Conservation (phyloP, 2,888 invertebrate species). For the Gryllus longicercus region DNA sequence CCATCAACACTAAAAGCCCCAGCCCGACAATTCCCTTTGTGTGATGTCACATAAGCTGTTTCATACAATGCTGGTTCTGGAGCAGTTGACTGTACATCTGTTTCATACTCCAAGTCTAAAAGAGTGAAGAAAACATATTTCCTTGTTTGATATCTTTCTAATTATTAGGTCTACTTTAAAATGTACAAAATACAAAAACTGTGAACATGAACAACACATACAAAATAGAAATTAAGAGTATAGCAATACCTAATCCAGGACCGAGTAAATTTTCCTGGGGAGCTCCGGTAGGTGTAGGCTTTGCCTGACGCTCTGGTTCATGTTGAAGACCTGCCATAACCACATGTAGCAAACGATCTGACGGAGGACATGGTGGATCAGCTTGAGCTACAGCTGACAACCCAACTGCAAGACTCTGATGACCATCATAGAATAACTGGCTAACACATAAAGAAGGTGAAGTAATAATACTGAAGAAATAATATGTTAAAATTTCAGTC, state of each 20-base stretch:
- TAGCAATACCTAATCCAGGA: conserved; percentile 57
- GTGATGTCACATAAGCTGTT: conserved; percentile 97
- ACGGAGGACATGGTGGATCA: conserved; percentile 92
- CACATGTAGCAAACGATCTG: conserved; percentile 84
- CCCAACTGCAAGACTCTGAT: conserved; percentile 85
- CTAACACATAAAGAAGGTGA: conserved; percentile 54
- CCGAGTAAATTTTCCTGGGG: conserved; percentile 58
- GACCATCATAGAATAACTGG: conserved; percentile 96
- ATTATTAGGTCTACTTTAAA: too few species aligned
- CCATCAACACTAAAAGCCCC: conserved; percentile 96
- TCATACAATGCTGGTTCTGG: conserved; percentile 97
- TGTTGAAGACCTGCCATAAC: conserved; percentile 80
- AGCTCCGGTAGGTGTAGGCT: conserved; percentile 51
- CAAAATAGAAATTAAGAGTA: too few species aligned
- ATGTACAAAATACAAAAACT: too few species aligned
- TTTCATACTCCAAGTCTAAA: conserved; percentile 90
- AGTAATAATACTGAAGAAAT: too few species aligned
- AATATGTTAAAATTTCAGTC: too few species aligned
- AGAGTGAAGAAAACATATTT: background rate
- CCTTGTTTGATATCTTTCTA: too few species aligned
- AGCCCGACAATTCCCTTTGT: conserved; percentile 92
- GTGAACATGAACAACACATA: too few species aligned
- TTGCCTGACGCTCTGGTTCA: conserved; percentile 66
- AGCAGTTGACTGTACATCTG: conserved; percentile 86
- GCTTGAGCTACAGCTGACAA: conserved; percentile 81